These are phyloP conservation scores for Steatornis caripensis DNA, from an alignment of 2,113 vertebrate genomes.

Conservation along the genomic window DNA sequence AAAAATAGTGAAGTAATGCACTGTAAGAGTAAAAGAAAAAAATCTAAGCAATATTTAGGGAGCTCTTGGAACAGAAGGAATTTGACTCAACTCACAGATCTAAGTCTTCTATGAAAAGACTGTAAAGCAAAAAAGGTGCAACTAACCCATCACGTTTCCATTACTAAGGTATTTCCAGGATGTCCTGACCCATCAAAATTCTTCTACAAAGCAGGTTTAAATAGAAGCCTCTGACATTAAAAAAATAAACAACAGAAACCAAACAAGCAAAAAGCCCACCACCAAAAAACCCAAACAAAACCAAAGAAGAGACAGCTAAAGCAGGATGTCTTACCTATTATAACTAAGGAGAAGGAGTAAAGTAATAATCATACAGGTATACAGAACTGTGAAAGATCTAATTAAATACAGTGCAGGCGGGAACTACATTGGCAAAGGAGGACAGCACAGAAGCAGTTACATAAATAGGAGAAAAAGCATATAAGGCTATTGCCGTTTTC, in stretches of 20 bases:
- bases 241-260: not conserved
- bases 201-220: not conserved
- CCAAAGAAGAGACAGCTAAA: not conserved
- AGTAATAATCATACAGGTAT: not conserved
- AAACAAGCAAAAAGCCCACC: not conserved
- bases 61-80: not conserved
- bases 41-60: not conserved
- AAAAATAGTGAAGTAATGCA: not conserved
- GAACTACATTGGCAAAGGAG: not conserved
- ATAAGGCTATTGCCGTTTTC: not conserved
- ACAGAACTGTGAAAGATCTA: not conserved
- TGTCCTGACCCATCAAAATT: not conserved
- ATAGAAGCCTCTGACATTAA: not conserved
- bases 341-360: not conserved
- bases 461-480: not conserved
- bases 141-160: accelerated
- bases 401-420: not conserved
- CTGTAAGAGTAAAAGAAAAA: not conserved
- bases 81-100: not conserved
- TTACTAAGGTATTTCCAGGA: not conserved
- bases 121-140: not conserved
- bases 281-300: not conserved
- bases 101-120: not conserved
- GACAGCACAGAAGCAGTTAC: not conserved
- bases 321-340: not conserved